Conservation (phyloP, 2,888 invertebrate genomes). For the Augiades crinisus region DNA sequence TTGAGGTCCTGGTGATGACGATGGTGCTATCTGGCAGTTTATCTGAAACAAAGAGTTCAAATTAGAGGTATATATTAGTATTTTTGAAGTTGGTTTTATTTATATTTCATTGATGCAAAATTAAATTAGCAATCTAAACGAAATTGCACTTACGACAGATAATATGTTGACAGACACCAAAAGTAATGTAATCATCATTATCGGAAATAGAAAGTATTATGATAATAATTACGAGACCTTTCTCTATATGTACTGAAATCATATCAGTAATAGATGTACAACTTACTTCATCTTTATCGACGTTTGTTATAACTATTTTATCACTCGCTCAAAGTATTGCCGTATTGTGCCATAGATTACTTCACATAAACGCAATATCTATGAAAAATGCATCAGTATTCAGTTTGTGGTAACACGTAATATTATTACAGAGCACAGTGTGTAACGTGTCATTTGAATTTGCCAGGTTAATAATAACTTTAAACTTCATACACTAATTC, state of each 20-base stretch:
- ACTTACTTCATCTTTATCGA: constrained; percentile 9
- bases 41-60: not conserved
- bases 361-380: too few relatives aligned
- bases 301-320: not conserved
- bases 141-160: not conserved
- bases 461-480: too few relatives aligned
- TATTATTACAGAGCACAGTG: too few relatives aligned
- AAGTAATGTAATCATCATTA: constrained; percentile 4
- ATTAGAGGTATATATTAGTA: too few relatives aligned
- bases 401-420: too few relatives aligned
- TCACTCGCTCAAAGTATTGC: not conserved
- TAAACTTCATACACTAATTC: too few relatives aligned
- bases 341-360: too few relatives aligned
- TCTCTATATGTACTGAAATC: constrained; percentile 7
- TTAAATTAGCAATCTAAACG: not conserved
- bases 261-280: not conserved
- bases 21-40: not conserved
- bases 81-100: too few relatives aligned
- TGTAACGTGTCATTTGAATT: too few relatives aligned
- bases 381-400: too few relatives aligned
- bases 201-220: not conserved
- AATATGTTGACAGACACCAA: not conserved
- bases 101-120: not conserved
- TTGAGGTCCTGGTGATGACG: not conserved
- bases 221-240: not conserved